Base-by-base conservation (phyloP, 1,140 invertebrate species). In the Atta colombica region DNA sequence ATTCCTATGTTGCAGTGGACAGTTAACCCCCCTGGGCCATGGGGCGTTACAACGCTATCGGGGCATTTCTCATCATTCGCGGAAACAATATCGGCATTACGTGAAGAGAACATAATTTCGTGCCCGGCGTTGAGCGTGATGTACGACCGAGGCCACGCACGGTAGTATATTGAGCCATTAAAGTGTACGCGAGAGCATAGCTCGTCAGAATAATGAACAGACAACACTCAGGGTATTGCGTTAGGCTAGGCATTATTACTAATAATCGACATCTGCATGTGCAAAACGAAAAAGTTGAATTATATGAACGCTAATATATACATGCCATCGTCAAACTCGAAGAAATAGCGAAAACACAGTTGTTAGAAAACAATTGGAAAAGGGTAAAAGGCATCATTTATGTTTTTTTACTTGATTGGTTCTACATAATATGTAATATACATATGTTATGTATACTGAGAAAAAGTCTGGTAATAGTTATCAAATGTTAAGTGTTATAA, bases 11-110 rank as follows among this genome's bases (percentile, higher is more conserved):
- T 5, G 61, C 77, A 72, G 53, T 65, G 90, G 85, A 86, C 91
- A 85, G 81, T 91, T 92, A 88, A 93, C 87, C 91, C 87, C 66
- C 68, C 55, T 28, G 74, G 66, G 60, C 49, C 45, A 66, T 21
- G n/a, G 58, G 89, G 77, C 87, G 89, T 86, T 81, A 71, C 58
- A 66, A 53, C 65, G 90, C 90, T 84, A 71, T 71, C 61, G 90
- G 90, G 60, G 77, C 72, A 87, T 91, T 91, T 91, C 90, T 90
- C 89, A 55, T 87, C 78, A 91, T 90, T 91, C 89, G 87, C 86
- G 90, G 90, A 91, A 91, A 91, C 87, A 87, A 85, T 90, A 91
- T 88, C 86, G 87, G 74, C 60, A 39, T 90, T 90, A 90, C 86
- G 77, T 77, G 77, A 77, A 63, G 55, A 51, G 82, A 90, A 75